Conservation (phyloP, 2,888 invertebrate genomes). For the Scaeva pyrastri region DNA sequence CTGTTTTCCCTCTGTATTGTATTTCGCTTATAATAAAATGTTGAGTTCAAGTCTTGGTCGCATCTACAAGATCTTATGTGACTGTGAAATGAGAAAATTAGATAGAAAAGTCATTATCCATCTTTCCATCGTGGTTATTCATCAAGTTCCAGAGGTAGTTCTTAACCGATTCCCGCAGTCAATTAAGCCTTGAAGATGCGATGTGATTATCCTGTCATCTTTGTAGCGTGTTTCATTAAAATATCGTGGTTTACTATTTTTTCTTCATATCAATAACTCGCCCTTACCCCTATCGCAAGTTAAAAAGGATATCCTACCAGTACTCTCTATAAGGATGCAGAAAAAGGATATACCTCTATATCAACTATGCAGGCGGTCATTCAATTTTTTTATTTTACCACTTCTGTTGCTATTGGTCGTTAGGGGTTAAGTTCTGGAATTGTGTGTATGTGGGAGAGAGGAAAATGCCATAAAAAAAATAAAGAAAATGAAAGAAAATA, state of each 20-base stretch:
- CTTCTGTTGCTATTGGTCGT: slow-evolving; percentile 37
- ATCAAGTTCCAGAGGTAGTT: no score
- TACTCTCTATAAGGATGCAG: neutral
- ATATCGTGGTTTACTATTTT: neutral
- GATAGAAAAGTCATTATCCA: no score
- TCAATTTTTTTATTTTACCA: slow-evolving; percentile 12
- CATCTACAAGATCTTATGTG: neutral
- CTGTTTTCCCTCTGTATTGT: slow-evolving; percentile 12
- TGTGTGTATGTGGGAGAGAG: slow-evolving; percentile 32
- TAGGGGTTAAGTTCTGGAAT: slow-evolving; percentile 57
- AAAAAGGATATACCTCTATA: slow-evolving; percentile 14
- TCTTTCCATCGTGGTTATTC: no score
- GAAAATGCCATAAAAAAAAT: slow-evolving; percentile 24
- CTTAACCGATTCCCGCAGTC: no score
- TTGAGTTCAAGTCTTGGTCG: neutral
- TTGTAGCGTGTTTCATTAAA: neutral
- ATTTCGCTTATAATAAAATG: slow-evolving; percentile 30
- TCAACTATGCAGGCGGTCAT: slow-evolving; percentile 28
- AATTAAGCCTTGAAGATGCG: neutral
- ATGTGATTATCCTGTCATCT: neutral
- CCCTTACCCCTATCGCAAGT: neutral
- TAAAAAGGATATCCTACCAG: slow-evolving; percentile 20
- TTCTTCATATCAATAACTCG: neutral
- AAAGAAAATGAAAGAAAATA: neutral
- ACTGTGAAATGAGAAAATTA: no score